Evolutionary conservation across 2,797 vertebrate genomes (phyloP).

Genomic region (Telmatherina bonti): DNA sequence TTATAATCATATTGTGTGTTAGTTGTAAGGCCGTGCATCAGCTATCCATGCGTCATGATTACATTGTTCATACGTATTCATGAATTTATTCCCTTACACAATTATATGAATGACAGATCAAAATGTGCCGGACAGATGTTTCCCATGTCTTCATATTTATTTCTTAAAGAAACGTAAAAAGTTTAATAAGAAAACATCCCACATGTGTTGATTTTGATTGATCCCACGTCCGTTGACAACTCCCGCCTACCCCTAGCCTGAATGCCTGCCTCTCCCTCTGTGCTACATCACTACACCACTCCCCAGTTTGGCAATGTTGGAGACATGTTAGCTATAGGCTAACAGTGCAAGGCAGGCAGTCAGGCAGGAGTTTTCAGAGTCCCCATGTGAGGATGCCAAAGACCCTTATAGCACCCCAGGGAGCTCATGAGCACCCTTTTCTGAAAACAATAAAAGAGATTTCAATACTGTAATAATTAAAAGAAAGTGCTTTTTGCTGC

Average conservation of each 20-base stretch:
- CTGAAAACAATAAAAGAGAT: slow-evolving; percentile 73
- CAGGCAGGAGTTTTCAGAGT: slow-evolving; percentile 58
- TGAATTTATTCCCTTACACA: neutral
- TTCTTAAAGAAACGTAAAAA: slow-evolving; percentile 84
- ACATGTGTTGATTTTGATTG: slow-evolving; percentile 66
- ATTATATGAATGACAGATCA: slow-evolving; percentile 33
- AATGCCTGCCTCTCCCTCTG: slow-evolving; percentile 65
- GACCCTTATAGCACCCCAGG: slow-evolving; percentile 62
- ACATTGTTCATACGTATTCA: neutral
- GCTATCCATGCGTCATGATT: neutral
- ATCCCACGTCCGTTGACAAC: slow-evolving; percentile 27
- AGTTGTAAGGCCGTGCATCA: neutral
- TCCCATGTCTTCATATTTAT: slow-evolving; percentile 81
- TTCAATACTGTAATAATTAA: slow-evolving; percentile 78
- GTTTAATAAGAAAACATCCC: slow-evolving; percentile 79
- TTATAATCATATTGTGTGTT: neutral
- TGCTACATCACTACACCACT: slow-evolving; percentile 68
- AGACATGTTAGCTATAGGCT: slow-evolving; percentile 62
- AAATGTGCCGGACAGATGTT: slow-evolving; percentile 43
- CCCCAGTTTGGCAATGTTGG: slow-evolving; percentile 76
- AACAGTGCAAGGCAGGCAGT: slow-evolving; percentile 68
- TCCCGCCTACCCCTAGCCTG: slow-evolving; percentile 52
- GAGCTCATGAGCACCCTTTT: slow-evolving; percentile 71
- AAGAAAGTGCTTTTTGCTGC: slow-evolving; percentile 79
- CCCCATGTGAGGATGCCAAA: slow-evolving; percentile 55